A percentile compares a stretch with the other conserved stretches of the same genome.
Conservation (phyloP, 2,888 invertebrate species). For the Blastobasis lacticolella region DNA sequence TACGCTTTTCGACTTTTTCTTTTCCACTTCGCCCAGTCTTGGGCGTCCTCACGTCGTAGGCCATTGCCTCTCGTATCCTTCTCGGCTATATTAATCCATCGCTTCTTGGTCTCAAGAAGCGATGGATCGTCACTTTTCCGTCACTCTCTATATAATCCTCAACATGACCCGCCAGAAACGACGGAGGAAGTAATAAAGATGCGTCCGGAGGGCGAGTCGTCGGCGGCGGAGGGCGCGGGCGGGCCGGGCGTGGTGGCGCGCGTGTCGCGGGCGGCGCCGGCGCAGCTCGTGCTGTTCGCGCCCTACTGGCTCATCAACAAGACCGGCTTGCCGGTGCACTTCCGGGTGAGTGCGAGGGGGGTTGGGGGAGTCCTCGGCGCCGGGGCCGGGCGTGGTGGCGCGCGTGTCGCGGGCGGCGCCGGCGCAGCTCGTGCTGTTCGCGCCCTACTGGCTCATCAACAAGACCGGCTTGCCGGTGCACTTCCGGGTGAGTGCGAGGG, state of each 20-base stretch:
- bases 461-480: conserved; percentile 89
- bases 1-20: no score
- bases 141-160: no score
- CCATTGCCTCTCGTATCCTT: no score
- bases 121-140: no score
- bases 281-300: conserved; percentile 76
- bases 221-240: conserved; percentile 34
- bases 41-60: no score
- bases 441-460: conserved; percentile 93
- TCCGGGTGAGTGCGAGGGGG: conserved; percentile 72
- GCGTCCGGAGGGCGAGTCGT: no score
- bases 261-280: conserved; percentile 78
- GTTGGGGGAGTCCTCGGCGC: no score
- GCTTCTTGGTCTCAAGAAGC: no score
- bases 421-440: conserved; percentile 74
- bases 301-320: conserved; percentile 94
- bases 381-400: conserved; percentile 79
- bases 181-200: no score
- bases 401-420: conserved; percentile 80
- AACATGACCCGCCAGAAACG: no score
- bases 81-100: no score
- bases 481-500: conserved; percentile 74
- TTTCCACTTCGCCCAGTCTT: no score
- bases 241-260: conserved; percentile 83
- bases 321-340: conserved; percentile 86